Conservation (phyloP, 2,888 invertebrate species). For the Acleris emargana region DNA sequence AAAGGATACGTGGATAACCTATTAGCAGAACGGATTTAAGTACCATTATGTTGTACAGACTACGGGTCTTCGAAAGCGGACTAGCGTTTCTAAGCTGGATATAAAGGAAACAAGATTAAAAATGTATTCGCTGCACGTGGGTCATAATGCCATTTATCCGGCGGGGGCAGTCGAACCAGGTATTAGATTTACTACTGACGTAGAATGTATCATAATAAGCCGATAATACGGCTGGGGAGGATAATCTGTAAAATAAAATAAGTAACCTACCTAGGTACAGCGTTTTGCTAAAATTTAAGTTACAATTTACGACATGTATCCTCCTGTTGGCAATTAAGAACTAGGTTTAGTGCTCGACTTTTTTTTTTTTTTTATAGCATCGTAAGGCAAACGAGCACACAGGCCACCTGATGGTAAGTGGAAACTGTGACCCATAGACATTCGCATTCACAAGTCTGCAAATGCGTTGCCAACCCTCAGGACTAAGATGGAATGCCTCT, state of each 20-base stretch:
- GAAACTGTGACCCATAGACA: no score
- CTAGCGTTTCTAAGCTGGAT: slow-evolving; percentile 68
- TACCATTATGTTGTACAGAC: slow-evolving; percentile 33
- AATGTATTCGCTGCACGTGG: slow-evolving; percentile 81
- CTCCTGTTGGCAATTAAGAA: no score
- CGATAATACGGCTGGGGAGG: background rate
- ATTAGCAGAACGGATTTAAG: slow-evolving; percentile 22
- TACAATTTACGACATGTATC: no score
- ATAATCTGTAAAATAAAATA: background rate
- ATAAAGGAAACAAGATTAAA: slow-evolving; percentile 82
- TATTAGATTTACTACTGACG: slow-evolving; percentile 53
- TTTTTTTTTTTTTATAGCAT: no score
- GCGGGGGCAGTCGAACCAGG: slow-evolving; percentile 75
- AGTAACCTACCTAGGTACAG: background rate
- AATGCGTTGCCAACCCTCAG: no score
- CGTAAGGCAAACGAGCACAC: no score
- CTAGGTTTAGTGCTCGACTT: no score
- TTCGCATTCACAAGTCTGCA: no score
- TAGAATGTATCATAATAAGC: background rate
- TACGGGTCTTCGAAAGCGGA: slow-evolving; percentile 45
- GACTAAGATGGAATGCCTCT: no score
- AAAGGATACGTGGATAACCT: slow-evolving; percentile 7
- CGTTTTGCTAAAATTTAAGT: no score
- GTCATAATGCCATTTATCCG: slow-evolving; percentile 80
- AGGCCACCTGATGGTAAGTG: no score